Conservation (phyloP, 2,113 vertebrate species). For the Mirza zaza region DNA sequence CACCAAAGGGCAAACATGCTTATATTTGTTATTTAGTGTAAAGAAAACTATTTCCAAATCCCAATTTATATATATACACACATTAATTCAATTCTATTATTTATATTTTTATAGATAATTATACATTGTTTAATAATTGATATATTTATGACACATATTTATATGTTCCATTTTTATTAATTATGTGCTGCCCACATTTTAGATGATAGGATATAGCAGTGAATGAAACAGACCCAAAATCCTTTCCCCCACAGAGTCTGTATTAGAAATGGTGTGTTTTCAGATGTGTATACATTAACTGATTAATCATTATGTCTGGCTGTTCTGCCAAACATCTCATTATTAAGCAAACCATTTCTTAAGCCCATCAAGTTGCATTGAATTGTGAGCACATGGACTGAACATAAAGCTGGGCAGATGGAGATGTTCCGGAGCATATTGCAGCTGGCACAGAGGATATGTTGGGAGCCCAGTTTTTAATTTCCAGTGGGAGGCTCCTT, state of each 20-base stretch:
- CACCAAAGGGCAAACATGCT: not conserved
- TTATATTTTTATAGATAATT: not conserved
- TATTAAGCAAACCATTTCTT: not conserved
- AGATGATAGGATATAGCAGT: not conserved
- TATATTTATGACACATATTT: not conserved
- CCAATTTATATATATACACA: not conserved
- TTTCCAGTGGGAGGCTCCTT: not conserved
- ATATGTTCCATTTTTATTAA: not conserved
- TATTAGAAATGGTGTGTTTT: not conserved
- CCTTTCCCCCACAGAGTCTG: not conserved
- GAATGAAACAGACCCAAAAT: not conserved
- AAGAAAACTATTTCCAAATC: conserved; percentile 17
- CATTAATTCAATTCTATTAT: not conserved
- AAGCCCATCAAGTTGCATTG: not conserved
- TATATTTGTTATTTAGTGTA: not conserved
- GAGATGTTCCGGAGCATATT: not conserved
- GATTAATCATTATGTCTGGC: not conserved
- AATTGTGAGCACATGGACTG: not conserved
- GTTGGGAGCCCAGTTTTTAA: not conserved
- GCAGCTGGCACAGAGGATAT: not conserved
- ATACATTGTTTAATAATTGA: not conserved
- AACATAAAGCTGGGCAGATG: not conserved
- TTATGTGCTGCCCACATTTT: not conserved
- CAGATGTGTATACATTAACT: not conserved
- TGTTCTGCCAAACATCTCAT: not conserved